phyloP scores from a whole-genome alignment of 2,113 vertebrate species.

The Rhadina sibilatrix region DNA sequence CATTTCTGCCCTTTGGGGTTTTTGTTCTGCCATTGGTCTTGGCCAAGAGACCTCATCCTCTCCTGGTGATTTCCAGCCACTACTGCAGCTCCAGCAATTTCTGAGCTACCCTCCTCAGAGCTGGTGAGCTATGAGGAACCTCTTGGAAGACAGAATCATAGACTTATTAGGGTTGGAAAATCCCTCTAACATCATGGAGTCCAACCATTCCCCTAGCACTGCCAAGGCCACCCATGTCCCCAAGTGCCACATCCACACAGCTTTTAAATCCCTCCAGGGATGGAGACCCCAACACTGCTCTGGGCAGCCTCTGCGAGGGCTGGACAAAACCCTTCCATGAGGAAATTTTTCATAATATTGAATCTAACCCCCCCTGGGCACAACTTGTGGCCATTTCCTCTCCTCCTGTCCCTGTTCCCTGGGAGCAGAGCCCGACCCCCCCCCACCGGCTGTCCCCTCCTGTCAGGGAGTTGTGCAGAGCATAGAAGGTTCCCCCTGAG shows the following conservation, averaged over 20 bases:
- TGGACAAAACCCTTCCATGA: fast-evolving
- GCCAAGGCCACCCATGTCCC: not conserved
- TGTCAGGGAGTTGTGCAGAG: not conserved
- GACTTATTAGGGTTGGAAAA: not conserved
- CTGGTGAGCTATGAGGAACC: not conserved
- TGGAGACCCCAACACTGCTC: not conserved
- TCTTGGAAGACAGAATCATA: not conserved
- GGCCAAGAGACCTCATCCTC: not conserved
- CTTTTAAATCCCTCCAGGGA: not conserved
- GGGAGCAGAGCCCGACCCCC: fast-evolving
- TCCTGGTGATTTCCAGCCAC: not conserved
- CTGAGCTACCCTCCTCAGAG: not conserved
- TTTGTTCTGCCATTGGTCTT: not conserved
- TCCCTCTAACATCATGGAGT: not conserved
- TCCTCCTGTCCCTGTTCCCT: not conserved
- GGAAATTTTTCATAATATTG: not conserved
- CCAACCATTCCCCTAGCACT: not conserved
- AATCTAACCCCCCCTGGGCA: not conserved
- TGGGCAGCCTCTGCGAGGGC: not conserved
- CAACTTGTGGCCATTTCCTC: fast-evolving
- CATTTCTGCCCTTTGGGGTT: not conserved
- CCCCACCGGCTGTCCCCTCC: fast-evolving
- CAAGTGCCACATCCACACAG: not conserved
- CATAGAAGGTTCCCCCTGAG: not conserved
- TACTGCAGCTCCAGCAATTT: not conserved